Percentiles rank a stretch among this genome's conserved stretches.
These are phyloP conservation scores for Pomacea canaliculata DNA, from an alignment of 2,888 invertebrate species.

Conservation along the genomic window DNA sequence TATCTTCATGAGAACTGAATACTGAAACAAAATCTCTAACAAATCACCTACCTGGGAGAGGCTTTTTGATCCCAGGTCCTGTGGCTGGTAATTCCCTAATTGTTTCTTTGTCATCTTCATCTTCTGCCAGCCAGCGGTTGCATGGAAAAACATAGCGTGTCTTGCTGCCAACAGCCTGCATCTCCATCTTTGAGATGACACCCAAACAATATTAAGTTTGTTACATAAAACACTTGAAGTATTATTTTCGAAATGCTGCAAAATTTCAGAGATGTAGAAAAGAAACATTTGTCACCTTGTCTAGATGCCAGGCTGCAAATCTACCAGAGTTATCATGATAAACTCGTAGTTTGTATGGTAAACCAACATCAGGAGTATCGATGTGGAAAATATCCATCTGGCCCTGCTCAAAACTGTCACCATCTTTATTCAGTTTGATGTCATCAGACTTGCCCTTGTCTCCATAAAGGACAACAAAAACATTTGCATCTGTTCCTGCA, in stretches of 20 bases:
- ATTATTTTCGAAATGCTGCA: no score
- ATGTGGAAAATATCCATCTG: constrained; percentile 66
- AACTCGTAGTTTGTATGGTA: constrained; percentile 67
- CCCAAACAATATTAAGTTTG: neutral
- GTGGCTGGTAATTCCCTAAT: constrained; percentile 68
- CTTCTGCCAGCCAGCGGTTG: constrained; percentile 67
- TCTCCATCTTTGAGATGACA: constrained; percentile 58
- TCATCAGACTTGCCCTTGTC: constrained; percentile 68
- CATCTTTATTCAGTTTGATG: constrained; percentile 62
- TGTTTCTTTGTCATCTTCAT: constrained; percentile 68
- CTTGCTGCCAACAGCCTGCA: constrained; percentile 64
- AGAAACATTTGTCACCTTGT: constrained; percentile 52
- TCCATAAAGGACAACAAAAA: constrained; percentile 67
- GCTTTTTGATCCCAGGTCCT: constrained; percentile 64
- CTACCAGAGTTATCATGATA: constrained; percentile 67
- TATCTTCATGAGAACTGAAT: no score
- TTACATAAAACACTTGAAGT: no score
- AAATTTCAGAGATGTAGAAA: no score
- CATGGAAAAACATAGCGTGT: constrained; percentile 65
- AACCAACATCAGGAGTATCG: constrained; percentile 63
- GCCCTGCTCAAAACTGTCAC: constrained; percentile 67
- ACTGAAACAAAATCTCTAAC: neutral
- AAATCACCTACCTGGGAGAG: constrained; percentile 54
- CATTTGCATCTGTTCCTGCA: constrained; percentile 70
- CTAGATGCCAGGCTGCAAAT: constrained; percentile 69